Base-by-base conservation (phyloP, 2,113 vertebrate genomes). In the Cochlearius cochlearius region DNA sequence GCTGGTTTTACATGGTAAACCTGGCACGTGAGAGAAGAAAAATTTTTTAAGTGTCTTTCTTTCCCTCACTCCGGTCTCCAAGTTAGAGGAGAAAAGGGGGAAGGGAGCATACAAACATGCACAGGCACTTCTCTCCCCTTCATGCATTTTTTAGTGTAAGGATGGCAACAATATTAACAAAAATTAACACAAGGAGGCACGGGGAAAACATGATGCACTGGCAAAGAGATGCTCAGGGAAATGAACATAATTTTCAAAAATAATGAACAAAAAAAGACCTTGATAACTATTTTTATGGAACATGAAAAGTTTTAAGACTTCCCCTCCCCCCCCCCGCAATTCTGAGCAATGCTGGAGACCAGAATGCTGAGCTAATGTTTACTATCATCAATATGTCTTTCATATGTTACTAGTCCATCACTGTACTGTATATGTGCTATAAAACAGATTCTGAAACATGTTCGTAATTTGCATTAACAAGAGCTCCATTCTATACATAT, bases 401-500 rank as follows among this genome's bases (percentile, higher is more conserved):
- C 95, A 95, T 91, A 96, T 88, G 84, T 91, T 96, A 50, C 84
- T 27, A 93, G 91, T 82, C 91, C 89, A 91, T 94, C 78, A 79
- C 22, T 94, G 39, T 39, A 77, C 74, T 63, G 53, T 88, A 41
- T 62, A 82, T 60, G 84, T 92, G 84, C 84, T 83, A 73, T 55
- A 73, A 94, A 92, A 82, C 89, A 96, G 83, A 91, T 53, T 95
- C 59, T 10, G 27, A 96, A 96, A 94, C 66, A 68, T 87, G 92
- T 95, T 95, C 94, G 71, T 25, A 79, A 96, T 96, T 94, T 88
- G 62, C 77, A 82, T 95, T 92, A 94, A 90, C 77, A 85, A 94
- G 58, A 90, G 11, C 53, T 83, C 69, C 32, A 63, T 95, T 79
- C 87, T 83, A 59, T 64, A 79, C 87, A 76, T 89, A 96, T 91